Base-by-base conservation (phyloP, 1,140 invertebrate species). In the Bombus turneri region DNA sequence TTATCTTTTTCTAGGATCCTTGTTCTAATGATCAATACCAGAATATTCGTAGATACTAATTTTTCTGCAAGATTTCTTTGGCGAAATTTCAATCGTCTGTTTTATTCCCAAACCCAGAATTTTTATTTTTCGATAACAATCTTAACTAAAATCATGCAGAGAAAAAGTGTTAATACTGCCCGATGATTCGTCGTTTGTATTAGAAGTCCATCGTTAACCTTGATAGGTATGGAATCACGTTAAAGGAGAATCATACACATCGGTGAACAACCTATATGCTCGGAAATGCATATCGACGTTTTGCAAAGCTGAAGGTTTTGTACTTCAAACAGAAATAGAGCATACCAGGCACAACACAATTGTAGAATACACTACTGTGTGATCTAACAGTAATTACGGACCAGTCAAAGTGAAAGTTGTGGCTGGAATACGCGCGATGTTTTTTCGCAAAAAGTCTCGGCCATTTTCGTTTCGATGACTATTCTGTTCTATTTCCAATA, bases 181-280 rank as follows among this genome's bases (percentile, higher is more conserved):
- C 39, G 64, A 18, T 47, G 22, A 15, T 9, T 68, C 12, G 22
- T 41, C 22, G 34, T 15, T 47, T 28, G 22, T 31, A 13, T 69
- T 59, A 77, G 22, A 83, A 76, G 77, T 68, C 69, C 59, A 31
- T 15, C 22, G 22, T 12, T 53, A 31, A 25, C 73, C 41, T 76
- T 79, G 53, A 28, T 72, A n/a, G 39, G 39, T 5, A 13, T 25
- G 31, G 43, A 73, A 64, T 34, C 59, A 34, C 31, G 69, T 31
- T 53, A 57, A 68, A 89, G 59, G 18, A 18, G 18, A 41, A 41
- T 41, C 37, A 25, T 28, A 13, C 59, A 69, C 37, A 22, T 41
- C 53, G 37, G 18, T 64, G 41, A 66, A 34, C 47, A 88, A 83
- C 90, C 90, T 86, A 87, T 73, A 90, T 87, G 86, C 39, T 78